Conservation (phyloP, 1,140 invertebrate genomes). For the Anastrepha ludens region DNA sequence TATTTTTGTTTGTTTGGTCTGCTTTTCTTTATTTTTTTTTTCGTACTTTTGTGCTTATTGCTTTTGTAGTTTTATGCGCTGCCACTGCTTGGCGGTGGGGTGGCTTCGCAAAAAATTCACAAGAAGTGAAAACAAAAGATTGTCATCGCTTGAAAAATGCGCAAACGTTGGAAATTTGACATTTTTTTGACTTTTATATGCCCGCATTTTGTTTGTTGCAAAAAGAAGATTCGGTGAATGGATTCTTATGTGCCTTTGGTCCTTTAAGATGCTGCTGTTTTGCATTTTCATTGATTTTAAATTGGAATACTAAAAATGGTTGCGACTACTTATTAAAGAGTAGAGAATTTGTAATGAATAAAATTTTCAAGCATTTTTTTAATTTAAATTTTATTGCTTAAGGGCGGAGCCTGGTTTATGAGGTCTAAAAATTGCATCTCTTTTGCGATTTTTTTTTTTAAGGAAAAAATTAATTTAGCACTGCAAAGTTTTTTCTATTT, state of each 20-base stretch:
- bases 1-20: neutral
- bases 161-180: conserved; percentile 30
- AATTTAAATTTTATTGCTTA: too few relatives aligned
- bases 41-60: neutral
- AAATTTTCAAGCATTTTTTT: too few relatives aligned
- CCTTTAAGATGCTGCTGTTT: neutral
- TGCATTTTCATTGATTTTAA: neutral
- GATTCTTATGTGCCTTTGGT: neutral
- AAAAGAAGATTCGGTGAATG: neutral
- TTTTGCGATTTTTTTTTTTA: too few relatives aligned
- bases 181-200: conserved; percentile 49
- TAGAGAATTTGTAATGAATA: too few relatives aligned
- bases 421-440: too few relatives aligned
- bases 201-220: neutral
- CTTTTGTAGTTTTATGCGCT: neutral
- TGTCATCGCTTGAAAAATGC: conserved; percentile 63
- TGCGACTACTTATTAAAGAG: too few relatives aligned
- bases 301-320: neutral
- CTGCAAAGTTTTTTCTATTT: too few relatives aligned
- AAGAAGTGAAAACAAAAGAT: conserved; percentile 73
- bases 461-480: too few relatives aligned
- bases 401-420: too few relatives aligned
- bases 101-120: conserved; percentile 59
- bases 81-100: neutral
- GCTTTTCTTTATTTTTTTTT: neutral